Evolutionary conservation across 37 sponge, comb jelly and placozoan species (phyloP).

Genomic region (Geodia barretti): DNA sequence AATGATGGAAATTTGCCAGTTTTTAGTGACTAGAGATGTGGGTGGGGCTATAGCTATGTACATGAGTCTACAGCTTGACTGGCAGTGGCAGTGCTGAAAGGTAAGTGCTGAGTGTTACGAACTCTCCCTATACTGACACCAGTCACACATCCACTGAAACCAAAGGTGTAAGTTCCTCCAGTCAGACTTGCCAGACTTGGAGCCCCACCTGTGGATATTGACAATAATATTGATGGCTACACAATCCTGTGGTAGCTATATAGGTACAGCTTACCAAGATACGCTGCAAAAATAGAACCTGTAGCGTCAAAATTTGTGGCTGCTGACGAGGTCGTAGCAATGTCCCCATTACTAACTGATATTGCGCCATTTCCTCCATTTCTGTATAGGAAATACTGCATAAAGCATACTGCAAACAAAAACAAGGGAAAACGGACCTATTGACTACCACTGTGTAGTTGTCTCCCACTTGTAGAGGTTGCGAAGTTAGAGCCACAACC

Average conservation of each 20-base stretch:
- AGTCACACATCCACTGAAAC: background rate
- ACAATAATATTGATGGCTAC: no score
- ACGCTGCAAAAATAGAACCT: conserved; percentile 24
- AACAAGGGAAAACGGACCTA: conserved; percentile 3
- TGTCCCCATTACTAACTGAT: conserved; percentile 17
- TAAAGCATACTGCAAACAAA: background rate
- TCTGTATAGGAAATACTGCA: background rate
- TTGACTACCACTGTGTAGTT: conserved; percentile 34
- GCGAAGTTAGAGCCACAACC: conserved; percentile 3
- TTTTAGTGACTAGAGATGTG: background rate
- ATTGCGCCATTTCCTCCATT: conserved; percentile 17
- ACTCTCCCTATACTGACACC: conserved; percentile 1
- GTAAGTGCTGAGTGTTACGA: background rate
- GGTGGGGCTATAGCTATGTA: background rate
- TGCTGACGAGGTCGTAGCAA: conserved; percentile 20
- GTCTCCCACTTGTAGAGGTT: conserved; percentile 35
- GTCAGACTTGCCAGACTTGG: background rate
- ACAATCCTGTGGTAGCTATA: no score
- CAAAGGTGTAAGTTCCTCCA: background rate
- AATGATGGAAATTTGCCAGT: no score
- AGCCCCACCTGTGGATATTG: background rate
- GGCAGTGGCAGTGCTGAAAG: background rate
- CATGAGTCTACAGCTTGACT: background rate
- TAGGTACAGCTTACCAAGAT: conserved; percentile 26
- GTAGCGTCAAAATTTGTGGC: background rate